Evolutionary conservation across 2,888 invertebrate genomes (phyloP).

Genomic region (Kuschelorhynchus macadamiae): DNA sequence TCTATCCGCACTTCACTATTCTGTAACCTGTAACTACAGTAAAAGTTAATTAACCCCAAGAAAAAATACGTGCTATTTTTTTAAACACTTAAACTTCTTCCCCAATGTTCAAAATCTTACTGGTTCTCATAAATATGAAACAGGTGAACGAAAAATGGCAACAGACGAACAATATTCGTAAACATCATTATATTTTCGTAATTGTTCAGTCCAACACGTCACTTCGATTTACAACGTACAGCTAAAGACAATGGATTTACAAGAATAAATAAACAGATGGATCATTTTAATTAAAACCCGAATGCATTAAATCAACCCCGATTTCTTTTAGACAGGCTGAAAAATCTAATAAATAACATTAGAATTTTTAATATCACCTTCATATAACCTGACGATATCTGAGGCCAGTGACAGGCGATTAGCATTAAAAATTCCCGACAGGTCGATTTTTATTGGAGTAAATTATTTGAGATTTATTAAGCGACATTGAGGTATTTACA

Average conservation of each 20-base stretch:
- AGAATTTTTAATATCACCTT: slow-evolving; percentile 3
- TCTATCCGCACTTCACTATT: no score
- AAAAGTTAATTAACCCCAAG: no score
- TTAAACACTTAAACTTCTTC: no score
- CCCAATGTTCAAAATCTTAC: no score
- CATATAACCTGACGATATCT: not conserved
- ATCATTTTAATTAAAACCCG: not conserved
- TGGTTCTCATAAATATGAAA: no score
- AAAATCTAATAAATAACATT: slow-evolving; percentile 13
- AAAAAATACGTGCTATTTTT: no score
- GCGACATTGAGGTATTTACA: slow-evolving; percentile 15
- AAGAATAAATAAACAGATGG: not conserved
- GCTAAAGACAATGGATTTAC: not conserved
- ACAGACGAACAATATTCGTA: no score
- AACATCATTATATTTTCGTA: no score
- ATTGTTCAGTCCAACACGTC: no score
- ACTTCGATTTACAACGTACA: no score
- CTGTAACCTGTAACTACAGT: no score
- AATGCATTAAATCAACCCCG: slow-evolving; percentile 2
- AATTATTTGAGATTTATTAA: slow-evolving; percentile 36
- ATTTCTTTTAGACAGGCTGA: slow-evolving; percentile 4
- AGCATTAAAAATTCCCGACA: slow-evolving; percentile 30
- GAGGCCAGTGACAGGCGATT: slow-evolving; percentile 13
- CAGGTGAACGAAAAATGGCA: no score
- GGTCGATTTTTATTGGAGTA: slow-evolving; percentile 11